Conservation (phyloP, 2,113 vertebrate species). For the Sceloporus tristichus region DNA sequence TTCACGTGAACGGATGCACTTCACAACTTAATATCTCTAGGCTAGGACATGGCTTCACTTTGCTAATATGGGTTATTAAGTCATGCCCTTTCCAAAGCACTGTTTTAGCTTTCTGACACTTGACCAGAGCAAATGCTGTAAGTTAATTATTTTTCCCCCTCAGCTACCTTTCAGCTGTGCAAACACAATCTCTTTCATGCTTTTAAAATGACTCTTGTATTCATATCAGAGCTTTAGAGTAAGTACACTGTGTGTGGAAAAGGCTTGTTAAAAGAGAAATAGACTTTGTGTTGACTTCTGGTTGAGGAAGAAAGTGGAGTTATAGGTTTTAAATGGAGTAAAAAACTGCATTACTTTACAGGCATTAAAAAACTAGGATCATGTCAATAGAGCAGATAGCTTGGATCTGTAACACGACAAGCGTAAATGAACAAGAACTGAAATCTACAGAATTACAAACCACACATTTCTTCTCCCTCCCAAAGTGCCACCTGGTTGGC, state of each 20-base stretch:
- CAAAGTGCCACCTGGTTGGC: no score
- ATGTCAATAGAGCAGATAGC: background rate
- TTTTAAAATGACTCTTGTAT: background rate
- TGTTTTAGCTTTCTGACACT: background rate
- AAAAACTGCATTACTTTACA: background rate
- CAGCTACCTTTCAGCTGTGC: background rate
- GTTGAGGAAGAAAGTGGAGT: background rate
- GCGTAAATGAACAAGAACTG: background rate
- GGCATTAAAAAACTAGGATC: background rate
- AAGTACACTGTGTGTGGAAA: background rate
- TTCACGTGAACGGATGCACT: background rate
- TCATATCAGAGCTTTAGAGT: background rate
- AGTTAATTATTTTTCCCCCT: background rate
- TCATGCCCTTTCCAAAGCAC: background rate
- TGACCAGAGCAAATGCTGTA: background rate
- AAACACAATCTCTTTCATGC: background rate
- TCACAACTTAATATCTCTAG: background rate
- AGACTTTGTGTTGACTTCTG: background rate
- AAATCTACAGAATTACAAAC: background rate
- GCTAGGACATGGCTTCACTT: background rate
- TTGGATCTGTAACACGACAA: background rate
- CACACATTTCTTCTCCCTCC: background rate
- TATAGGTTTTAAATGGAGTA: background rate
- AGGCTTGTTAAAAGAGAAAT: background rate
- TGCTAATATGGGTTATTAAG: constrained; percentile 6